Percentiles rank a stretch among this genome's conserved stretches.
These are phyloP conservation scores for Clostera curtula DNA, from an alignment of 2,888 invertebrate genomes.

Conservation along the genomic window DNA sequence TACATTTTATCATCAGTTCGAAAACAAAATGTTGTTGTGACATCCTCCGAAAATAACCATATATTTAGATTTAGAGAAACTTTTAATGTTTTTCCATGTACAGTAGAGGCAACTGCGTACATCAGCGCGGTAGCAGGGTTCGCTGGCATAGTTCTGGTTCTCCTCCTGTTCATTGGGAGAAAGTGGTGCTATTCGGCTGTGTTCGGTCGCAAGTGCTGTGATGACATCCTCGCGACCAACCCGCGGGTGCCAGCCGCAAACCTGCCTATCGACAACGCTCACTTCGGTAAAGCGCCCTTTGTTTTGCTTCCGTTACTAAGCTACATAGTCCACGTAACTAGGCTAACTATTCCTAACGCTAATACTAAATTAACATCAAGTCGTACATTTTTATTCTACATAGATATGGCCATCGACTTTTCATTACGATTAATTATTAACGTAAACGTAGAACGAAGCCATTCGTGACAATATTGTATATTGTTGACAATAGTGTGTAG, in stretches of 20 bases:
- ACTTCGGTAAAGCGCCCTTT: constrained; percentile 37
- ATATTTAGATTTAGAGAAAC: no score
- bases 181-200: constrained; percentile 72
- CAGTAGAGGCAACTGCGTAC: constrained; percentile 90
- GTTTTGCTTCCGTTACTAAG: constrained; percentile 20
- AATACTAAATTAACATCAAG: no score
- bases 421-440: constrained; percentile 26
- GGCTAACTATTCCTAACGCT: no score
- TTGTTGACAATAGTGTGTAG: constrained; percentile 21
- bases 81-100: constrained; percentile 38
- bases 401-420: constrained; percentile 19
- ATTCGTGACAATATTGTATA: constrained; percentile 14
- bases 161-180: constrained; percentile 91
- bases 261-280: constrained; percentile 56
- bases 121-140: constrained; percentile 91
- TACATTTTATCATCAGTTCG: no score
- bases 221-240: constrained; percentile 65
- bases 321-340: constrained; percentile 19
- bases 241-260: constrained; percentile 48
- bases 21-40: no score
- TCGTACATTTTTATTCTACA: constrained; percentile 16
- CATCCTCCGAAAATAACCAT: no score
- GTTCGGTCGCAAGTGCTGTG: constrained; percentile 53
- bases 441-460: constrained; percentile 17
- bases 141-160: constrained; percentile 86